A percentile compares a stretch with the other conserved stretches of the same genome.
These are phyloP conservation scores for Coilia nasus DNA, from an alignment of 2,797 vertebrate species.

Conservation along the genomic window DNA sequence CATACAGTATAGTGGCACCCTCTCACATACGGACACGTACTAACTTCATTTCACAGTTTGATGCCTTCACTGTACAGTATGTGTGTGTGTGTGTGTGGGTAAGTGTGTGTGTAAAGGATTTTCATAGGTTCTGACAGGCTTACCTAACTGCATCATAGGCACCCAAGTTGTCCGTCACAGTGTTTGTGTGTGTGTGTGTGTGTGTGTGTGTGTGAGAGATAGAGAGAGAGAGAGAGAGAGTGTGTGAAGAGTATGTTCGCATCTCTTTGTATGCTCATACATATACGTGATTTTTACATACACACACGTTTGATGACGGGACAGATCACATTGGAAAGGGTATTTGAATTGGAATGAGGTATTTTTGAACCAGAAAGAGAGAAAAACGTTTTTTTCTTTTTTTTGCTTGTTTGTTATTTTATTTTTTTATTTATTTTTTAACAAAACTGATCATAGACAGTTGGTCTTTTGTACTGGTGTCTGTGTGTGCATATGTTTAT, in stretches of 20 bases:
- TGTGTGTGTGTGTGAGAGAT: too few species aligned
- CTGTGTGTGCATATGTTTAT: too few species aligned
- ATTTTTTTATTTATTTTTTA: too few species aligned
- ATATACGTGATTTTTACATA: not conserved
- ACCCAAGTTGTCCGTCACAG: not conserved
- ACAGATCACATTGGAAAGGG: not conserved
- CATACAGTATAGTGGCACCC: too few species aligned
- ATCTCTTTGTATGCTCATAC: not conserved
- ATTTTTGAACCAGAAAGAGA: too few species aligned
- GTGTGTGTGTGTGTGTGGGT: not conserved
- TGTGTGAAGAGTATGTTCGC: not conserved
- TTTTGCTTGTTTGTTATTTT: too few species aligned
- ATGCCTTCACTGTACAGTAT: constrained; percentile 16
- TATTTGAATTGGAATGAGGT: not conserved
- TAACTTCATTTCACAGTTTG: too few species aligned
- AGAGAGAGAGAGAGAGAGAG: constrained; percentile 15
- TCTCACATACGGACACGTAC: too few species aligned
- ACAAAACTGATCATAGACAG: too few species aligned
- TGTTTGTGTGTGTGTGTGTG: too few species aligned
- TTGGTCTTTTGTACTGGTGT: too few species aligned
- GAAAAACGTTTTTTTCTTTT: too few species aligned
- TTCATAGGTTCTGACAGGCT: not conserved
- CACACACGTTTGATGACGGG: not conserved
- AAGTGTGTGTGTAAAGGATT: constrained; percentile 28
- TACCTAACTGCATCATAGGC: not conserved